Evolutionary conservation across 2,113 vertebrate genomes (phyloP).

Genomic region (Phocoena sinus): DNA sequence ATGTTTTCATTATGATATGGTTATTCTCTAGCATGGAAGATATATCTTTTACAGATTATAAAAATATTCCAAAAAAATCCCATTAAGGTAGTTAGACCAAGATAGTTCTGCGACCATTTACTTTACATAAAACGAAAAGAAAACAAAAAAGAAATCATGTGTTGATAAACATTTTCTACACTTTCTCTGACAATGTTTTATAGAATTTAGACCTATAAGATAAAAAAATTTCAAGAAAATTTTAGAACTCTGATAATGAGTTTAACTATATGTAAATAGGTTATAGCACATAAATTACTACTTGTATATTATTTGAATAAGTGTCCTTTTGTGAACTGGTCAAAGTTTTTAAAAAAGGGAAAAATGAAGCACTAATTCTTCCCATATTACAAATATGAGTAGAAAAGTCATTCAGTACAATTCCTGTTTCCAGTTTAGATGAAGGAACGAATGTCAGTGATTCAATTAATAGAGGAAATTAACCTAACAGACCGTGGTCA

Average conservation of each 20-base stretch:
- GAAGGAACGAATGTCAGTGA: background rate
- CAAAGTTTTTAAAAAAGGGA: background rate
- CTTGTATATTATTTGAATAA: background rate
- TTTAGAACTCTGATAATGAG: background rate
- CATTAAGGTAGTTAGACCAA: background rate
- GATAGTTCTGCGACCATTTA: background rate
- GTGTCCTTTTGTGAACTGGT: background rate
- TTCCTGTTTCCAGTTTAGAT: background rate
- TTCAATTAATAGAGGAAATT: background rate
- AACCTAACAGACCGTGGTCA: background rate
- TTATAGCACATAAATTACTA: background rate
- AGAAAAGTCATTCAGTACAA: background rate
- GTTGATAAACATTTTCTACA: background rate
- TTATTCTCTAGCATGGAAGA: background rate
- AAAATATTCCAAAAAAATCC: background rate
- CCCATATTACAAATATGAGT: background rate
- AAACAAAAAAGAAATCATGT: background rate
- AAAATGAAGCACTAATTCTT: background rate
- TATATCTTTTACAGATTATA: background rate
- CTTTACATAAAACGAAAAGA: background rate
- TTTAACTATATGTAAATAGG: background rate
- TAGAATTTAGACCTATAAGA: background rate
- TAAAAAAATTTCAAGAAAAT: background rate
- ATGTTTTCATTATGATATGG: slow-evolving; percentile 39
- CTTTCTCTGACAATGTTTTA: background rate